Evolutionary conservation across 2,888 invertebrate species (phyloP), one percentile per base, ranked within the genome.

Genomic region (Megastigmus dorsalis): DNA sequence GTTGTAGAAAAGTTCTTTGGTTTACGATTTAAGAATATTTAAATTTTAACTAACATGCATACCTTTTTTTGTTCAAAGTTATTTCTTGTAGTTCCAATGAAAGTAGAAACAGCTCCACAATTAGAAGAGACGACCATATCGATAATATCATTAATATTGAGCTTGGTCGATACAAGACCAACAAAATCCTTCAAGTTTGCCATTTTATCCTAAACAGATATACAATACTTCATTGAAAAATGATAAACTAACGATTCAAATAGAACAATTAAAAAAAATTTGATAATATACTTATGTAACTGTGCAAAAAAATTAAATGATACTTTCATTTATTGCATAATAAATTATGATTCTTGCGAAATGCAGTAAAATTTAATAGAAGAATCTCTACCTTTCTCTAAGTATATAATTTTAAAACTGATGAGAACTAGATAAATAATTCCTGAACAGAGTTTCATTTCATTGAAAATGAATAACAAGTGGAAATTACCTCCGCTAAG

Each of bases 81-180:
- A 88, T 96, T 93, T 84, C 97, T 91, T 0, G 97, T 97, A 2
- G 94, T 95, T 0, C 98, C 98, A 63, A 97, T 91, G 89, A 98
- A 98, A 30, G 96, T 84, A 0, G 97, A 95, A 57, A 95, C 91
- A 3, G 97, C 98, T 7, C 98, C 98, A 86, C 97, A 97, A 41
- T 90, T 91, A 41, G 93, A 90, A 66, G 93, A 92, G 0, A 90
- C 86, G 0, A 95, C 95, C 13, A 92, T 87, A 36, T 93, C 90
- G 41, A 91, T 91, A 59, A 96, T 91, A 38, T 90, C 89, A 45
- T 92, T 93, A 2, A 95, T 89, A 66, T 92, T 90, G 45, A 97
- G 88, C 81, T 91, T 91, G 43, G 93, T 92, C 0, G 90, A 84
- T 0, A 92, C 91, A 55, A 97, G 85, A 83, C 93, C 91, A 18